Percentiles rank a stretch among this genome's conserved stretches.
These are phyloP conservation scores for Passer domesticus DNA, from an alignment of 2,113 vertebrate species.

Conservation along the genomic window DNA sequence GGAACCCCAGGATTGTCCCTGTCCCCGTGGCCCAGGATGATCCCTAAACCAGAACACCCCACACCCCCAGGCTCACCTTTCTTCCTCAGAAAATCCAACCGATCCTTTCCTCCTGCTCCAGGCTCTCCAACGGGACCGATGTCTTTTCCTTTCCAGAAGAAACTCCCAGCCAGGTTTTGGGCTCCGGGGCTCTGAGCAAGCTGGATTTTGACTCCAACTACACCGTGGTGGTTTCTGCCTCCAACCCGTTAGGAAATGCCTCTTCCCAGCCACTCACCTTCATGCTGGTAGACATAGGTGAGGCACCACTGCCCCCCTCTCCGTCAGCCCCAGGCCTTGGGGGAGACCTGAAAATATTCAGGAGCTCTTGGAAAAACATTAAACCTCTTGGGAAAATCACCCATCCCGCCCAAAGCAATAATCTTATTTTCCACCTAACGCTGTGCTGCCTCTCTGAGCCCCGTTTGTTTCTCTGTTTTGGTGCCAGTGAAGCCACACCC, in stretches of 20 bases:
- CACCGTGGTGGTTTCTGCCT: slow-evolving; percentile 54
- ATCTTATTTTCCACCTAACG: fast-evolving
- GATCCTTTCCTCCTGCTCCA: background rate
- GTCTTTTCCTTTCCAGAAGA: background rate
- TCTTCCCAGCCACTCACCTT: slow-evolving; percentile 44
- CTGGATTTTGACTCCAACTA: slow-evolving; percentile 53
- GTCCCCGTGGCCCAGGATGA: background rate
- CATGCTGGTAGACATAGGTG: slow-evolving; percentile 58
- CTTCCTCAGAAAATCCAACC: background rate
- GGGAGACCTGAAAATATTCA: background rate
- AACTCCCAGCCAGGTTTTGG: background rate
- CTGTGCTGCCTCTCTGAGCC: background rate
- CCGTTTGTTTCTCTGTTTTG: background rate
- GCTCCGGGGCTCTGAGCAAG: slow-evolving; percentile 2
- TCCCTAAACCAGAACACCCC: too few relatives aligned
- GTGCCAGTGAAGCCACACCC: slow-evolving; percentile 73
- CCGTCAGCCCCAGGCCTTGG: too few relatives aligned
- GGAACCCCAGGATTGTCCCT: background rate
- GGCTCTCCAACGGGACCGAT: slow-evolving; percentile 51
- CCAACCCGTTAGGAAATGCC: slow-evolving; percentile 64
- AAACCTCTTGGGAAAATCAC: background rate
- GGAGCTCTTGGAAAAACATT: background rate
- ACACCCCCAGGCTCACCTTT: background rate
- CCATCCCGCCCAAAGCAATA: background rate
- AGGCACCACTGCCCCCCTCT: background rate